Evolutionary conservation across 2,888 invertebrate species (phyloP), one percentile per base, ranked within the genome.

Genomic region (Andrena praecox): DNA sequence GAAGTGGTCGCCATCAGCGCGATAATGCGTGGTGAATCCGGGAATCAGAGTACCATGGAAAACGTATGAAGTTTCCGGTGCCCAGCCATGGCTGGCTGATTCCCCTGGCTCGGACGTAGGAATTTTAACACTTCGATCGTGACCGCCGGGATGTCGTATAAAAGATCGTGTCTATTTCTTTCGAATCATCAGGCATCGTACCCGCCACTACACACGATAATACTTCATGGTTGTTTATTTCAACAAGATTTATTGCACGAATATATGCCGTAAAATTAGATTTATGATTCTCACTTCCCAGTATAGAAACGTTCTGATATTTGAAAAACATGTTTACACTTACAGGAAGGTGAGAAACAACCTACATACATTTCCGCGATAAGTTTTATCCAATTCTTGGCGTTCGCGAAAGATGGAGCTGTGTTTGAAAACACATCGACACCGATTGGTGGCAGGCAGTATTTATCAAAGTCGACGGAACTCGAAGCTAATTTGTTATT

Each of bases 1-100:
- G 86, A 90, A 90, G 89, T 89, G 86, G 87, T 87, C 89, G 74
- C 85, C 90, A 89, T 89, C 90, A 89, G 85, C 85, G 87, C 85
- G 89, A 90, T 90, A 90, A 90, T 90, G 90, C 88, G 86, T 84
- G 77, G 87, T 85, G 89, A 87, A 89, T 89, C 87, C 85, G 85
- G 76, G 89, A 89, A 82, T 86, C 89, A 89, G 84, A 84, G 86
- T 86, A 89, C 87, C 92, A 92, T 92, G 91, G 91, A 92, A 92
- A 93, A 93, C 92, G 91, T 92, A 92, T 91, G 91, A 91, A 91
- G 90, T 88, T 88, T 87, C 89, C 86, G 90, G 87, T 86, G 85
- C 81, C 84, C 73, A 69, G 85, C 81, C 85, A 87, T 85, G 88
- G 85, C 77, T 86, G 83, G 85, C 87, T 87, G 89, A 48, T 74